phyloP scores from a whole-genome alignment of 2,797 vertebrate genomes.

The Neoniphon sammara region DNA sequence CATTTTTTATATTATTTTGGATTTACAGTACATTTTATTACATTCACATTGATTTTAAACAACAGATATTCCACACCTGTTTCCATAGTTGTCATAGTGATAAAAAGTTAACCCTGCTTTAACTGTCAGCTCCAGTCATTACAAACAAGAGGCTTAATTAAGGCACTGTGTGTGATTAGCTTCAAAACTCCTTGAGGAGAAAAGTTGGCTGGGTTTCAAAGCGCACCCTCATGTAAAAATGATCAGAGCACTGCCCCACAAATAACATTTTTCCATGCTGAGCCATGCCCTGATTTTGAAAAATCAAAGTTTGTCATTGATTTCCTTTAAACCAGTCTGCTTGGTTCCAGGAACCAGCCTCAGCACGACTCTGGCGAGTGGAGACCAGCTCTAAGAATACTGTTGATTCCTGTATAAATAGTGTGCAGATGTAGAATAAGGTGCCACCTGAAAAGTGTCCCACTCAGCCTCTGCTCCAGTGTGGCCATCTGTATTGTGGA shows the following conservation, averaged over 20 bases:
- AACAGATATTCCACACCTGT: slow-evolving; percentile 10
- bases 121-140: slow-evolving; percentile 32
- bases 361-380: slow-evolving; percentile 1
- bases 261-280: neutral
- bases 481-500: neutral
- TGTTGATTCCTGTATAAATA: slow-evolving; percentile 43
- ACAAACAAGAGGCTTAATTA: slow-evolving; percentile 44
- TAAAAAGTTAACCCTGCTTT: neutral
- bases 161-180: slow-evolving; percentile 54
- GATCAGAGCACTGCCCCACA: slow-evolving; percentile 14
- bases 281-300: neutral
- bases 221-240: neutral
- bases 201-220: slow-evolving; percentile 16
- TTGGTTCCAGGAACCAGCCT: too few species aligned
- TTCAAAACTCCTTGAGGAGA: slow-evolving; percentile 52
- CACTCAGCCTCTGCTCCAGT: slow-evolving; percentile 16
- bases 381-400: slow-evolving; percentile 10
- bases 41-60: slow-evolving; percentile 39
- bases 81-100: neutral
- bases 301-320: neutral
- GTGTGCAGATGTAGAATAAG: slow-evolving; percentile 23
- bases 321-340: neutral
- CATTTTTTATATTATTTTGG: slow-evolving; percentile 35
- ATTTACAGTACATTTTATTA: slow-evolving; percentile 45
- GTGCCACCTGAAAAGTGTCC: neutral